Evolutionary conservation across 2,888 invertebrate species (phyloP).

Genomic region (Drosophila neotestacea): DNA sequence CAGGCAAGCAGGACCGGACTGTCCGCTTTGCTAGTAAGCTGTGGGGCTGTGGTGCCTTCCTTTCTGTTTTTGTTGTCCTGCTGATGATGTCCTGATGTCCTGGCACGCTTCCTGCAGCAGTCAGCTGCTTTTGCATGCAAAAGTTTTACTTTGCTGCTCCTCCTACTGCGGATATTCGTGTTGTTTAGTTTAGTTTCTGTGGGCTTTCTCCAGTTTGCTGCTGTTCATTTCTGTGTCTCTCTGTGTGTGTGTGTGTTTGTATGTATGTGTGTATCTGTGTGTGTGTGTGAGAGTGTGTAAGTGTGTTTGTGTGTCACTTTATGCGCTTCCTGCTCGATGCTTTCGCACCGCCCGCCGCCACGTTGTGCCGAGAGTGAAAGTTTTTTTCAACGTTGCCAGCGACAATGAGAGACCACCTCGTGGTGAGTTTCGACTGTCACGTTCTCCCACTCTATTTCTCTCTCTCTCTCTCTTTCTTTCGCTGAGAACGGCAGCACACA

Average conservation of each 20-base stretch:
- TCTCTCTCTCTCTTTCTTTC: slow-evolving; percentile 10
- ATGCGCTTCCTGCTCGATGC: slow-evolving; percentile 74
- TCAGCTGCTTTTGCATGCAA: slow-evolving; percentile 70
- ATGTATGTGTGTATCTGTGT: slow-evolving; percentile 12
- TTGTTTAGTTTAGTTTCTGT: slow-evolving; percentile 49
- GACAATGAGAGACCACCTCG: slow-evolving; percentile 36
- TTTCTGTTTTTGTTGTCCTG: no score
- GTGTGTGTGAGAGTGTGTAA: slow-evolving; percentile 19
- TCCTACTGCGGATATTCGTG: slow-evolving; percentile 49
- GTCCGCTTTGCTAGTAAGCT: slow-evolving; percentile 40
- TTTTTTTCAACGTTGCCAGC: slow-evolving; percentile 50
- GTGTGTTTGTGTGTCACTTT: slow-evolving; percentile 71
- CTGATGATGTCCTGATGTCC: slow-evolving; percentile 6
- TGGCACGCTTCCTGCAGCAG: slow-evolving; percentile 73
- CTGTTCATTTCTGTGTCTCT: slow-evolving; percentile 16
- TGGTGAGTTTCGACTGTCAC: slow-evolving; percentile 56
- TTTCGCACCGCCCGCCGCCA: slow-evolving; percentile 69
- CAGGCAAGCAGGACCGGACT: slow-evolving; percentile 58
- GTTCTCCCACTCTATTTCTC: slow-evolving; percentile 15
- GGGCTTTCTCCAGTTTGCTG: slow-evolving; percentile 39
- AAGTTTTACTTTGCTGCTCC: slow-evolving; percentile 43
- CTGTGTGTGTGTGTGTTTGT: slow-evolving; percentile 22
- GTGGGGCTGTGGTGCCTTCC: neutral
- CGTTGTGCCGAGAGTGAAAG: slow-evolving; percentile 79
- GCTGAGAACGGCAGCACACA: slow-evolving; percentile 3